A percentile compares a stretch with the other conserved stretches of the same genome.
phyloP scores from a whole-genome alignment of 1,140 invertebrate species.

The Drosophila sechellia region DNA sequence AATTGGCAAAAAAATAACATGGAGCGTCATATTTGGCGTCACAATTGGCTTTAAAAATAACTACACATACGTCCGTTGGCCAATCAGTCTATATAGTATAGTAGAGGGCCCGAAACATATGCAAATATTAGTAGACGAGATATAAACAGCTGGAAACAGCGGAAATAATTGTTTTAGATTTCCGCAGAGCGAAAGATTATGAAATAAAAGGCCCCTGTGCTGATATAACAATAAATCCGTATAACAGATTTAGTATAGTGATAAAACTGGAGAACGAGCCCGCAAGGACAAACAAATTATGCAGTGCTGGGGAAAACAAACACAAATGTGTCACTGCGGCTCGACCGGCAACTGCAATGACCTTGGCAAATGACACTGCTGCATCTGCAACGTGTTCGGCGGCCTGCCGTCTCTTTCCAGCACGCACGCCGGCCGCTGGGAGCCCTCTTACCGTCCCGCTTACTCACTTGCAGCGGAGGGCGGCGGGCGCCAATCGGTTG shows the following conservation, averaged over 20 bases:
- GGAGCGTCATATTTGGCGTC: slow-evolving; percentile 47
- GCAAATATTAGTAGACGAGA: slow-evolving; percentile 1
- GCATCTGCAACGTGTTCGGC: slow-evolving; percentile 53
- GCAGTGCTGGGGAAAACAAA: slow-evolving; percentile 36
- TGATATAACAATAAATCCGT: slow-evolving; percentile 51
- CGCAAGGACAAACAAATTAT: slow-evolving; percentile 44
- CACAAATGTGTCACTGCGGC: slow-evolving; percentile 12
- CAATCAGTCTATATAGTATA: slow-evolving; percentile 11
- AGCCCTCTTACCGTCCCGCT: not conserved
- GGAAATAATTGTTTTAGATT: slow-evolving; percentile 1
- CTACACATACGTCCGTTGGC: not conserved
- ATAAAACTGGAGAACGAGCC: slow-evolving; percentile 8
- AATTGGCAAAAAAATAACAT: slow-evolving; percentile 40
- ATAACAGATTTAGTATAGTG: slow-evolving; percentile 5
- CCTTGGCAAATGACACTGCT: slow-evolving; percentile 77
- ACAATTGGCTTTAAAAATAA: slow-evolving; percentile 50
- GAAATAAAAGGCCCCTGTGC: slow-evolving; percentile 12
- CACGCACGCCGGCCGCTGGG: too few species aligned
- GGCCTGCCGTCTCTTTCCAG: not conserved
- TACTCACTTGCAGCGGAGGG: slow-evolving; percentile 65
- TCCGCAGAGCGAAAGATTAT: slow-evolving; percentile 5
- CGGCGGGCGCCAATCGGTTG: slow-evolving; percentile 63
- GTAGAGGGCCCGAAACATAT: slow-evolving; percentile 7
- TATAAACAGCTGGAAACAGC: slow-evolving; percentile 31
- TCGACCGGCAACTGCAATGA: slow-evolving; percentile 68